Conservation (phyloP, 2,888 invertebrate genomes). For the Xylophagus ater region DNA sequence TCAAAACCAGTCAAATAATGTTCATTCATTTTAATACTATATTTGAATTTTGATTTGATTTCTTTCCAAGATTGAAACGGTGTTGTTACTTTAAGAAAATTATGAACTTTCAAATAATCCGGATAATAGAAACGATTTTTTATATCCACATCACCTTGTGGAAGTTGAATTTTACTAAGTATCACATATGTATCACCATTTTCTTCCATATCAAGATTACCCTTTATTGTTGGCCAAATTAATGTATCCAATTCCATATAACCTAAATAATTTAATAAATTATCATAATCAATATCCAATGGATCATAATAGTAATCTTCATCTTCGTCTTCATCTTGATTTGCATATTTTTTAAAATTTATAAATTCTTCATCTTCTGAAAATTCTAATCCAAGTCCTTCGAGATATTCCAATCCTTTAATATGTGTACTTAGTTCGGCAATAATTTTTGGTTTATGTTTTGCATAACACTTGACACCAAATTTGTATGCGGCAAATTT, state of each 20-base stretch:
- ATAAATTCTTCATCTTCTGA: conserved; percentile 15
- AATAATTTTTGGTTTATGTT: conserved; percentile 32
- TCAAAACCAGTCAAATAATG: conserved; percentile 41
- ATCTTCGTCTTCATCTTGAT: conserved; percentile 32
- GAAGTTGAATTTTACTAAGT: conserved; percentile 42
- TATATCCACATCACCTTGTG: conserved; percentile 45
- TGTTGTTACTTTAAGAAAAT: conserved; percentile 45
- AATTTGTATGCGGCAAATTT: conserved; percentile 58
- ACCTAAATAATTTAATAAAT: conserved; percentile 43
- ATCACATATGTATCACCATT: conserved; percentile 41
- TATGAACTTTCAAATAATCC: conserved; percentile 41
- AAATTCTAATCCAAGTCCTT: conserved; percentile 9
- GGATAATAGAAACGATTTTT: conserved; percentile 46
- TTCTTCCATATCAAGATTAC: conserved; percentile 45
- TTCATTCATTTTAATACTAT: conserved; percentile 39
- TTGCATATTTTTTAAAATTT: conserved; percentile 8
- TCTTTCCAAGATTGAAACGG: conserved; percentile 42
- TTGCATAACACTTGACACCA: conserved; percentile 30
- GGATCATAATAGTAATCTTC: conserved; percentile 27
- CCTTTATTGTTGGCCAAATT: conserved; percentile 47
- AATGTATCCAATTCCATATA: conserved; percentile 46
- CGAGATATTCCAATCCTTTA: conserved; percentile 5
- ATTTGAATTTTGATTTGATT: conserved; percentile 42
- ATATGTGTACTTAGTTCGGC: conserved; percentile 25
- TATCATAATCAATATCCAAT: conserved; percentile 35